These are phyloP conservation scores for Pristionchus japonicus DNA, from an alignment of 2,888 invertebrate species.

Conservation along the genomic window DNA sequence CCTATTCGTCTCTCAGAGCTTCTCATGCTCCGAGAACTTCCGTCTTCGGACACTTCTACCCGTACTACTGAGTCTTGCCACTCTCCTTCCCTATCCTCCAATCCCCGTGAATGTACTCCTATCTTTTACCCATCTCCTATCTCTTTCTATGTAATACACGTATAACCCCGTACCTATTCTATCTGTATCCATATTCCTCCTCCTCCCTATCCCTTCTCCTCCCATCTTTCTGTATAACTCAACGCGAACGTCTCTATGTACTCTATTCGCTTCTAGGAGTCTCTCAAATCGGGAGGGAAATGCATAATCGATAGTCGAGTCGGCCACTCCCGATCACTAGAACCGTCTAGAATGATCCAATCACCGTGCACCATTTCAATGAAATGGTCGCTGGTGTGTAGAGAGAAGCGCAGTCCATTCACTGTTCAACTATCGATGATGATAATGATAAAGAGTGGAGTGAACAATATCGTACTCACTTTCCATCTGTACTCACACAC, in stretches of 20 bases:
- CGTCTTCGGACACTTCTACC: constrained; percentile 74
- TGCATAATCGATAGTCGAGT: constrained; percentile 23
- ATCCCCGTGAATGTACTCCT: constrained; percentile 42
- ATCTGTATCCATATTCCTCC: constrained; percentile 19
- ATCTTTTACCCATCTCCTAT: constrained; percentile 5
- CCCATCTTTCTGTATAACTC: constrained; percentile 30
- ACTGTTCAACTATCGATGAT: constrained; percentile 32
- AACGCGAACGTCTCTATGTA: constrained; percentile 40
- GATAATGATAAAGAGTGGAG: constrained; percentile 45
- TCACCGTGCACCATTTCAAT: constrained; percentile 14
- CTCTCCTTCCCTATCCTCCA: neutral
- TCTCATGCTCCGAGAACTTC: constrained; percentile 69
- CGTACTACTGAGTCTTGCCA: constrained; percentile 67
- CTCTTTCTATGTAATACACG: constrained; percentile 43
- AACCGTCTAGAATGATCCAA: neutral
- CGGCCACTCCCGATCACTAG: constrained; percentile 24
- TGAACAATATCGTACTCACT: constrained; percentile 31
- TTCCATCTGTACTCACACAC: constrained; percentile 33
- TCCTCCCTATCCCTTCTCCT: neutral
- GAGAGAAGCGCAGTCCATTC: constrained; percentile 7
- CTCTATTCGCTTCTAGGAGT: constrained; percentile 34
- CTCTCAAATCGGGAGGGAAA: constrained; percentile 22
- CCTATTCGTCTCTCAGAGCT: constrained; percentile 66
- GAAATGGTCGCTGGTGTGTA: neutral
- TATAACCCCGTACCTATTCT: constrained; percentile 34